Conservation (phyloP, 1,140 invertebrate species). For the Thrips palmi region DNA sequence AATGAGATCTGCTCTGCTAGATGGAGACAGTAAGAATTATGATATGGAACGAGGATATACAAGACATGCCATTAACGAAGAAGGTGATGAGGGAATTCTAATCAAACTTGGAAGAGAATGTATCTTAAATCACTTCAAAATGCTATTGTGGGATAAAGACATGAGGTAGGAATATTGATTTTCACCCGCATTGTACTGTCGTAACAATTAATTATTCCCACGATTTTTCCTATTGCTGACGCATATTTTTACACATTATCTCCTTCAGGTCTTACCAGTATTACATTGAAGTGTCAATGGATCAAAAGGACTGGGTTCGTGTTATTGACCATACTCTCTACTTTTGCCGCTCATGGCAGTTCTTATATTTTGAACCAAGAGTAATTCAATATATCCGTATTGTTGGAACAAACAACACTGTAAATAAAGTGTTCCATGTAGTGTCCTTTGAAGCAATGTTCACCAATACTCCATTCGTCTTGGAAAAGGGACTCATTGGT, state of each 20-base stretch:
- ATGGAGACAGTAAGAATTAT: conserved; percentile 72
- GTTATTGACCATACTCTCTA: conserved; percentile 83
- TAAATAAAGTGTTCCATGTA: conserved; percentile 89
- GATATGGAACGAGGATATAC: conserved; percentile 88
- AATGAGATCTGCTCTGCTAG: conserved; percentile 65
- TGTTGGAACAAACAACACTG: conserved; percentile 88
- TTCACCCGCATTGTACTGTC: conserved; percentile 3
- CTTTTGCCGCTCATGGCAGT: conserved; percentile 91
- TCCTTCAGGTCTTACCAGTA: conserved; percentile 75
- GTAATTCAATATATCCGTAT: conserved; percentile 81
- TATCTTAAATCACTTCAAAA: conserved; percentile 84
- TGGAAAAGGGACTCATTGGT: conserved; percentile 47
- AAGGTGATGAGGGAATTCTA: conserved; percentile 59
- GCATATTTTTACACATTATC: conserved; percentile 7
- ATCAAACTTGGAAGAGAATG: conserved; percentile 71
- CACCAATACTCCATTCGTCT: conserved; percentile 50
- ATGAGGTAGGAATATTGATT: conserved; percentile 34
- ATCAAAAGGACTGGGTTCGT: conserved; percentile 85
- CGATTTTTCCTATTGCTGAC: neutral
- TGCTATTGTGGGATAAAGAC: conserved; percentile 90
- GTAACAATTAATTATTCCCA: conserved; percentile 1
- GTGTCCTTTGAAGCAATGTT: conserved; percentile 82
- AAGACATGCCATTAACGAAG: conserved; percentile 76
- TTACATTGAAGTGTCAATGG: conserved; percentile 89
- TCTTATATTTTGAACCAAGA: conserved; percentile 74